A percentile compares a stretch with the other conserved stretches of the same genome.
Evolutionary conservation across 2,888 invertebrate species (phyloP).

Genomic region (Dichetophora obliterata): DNA sequence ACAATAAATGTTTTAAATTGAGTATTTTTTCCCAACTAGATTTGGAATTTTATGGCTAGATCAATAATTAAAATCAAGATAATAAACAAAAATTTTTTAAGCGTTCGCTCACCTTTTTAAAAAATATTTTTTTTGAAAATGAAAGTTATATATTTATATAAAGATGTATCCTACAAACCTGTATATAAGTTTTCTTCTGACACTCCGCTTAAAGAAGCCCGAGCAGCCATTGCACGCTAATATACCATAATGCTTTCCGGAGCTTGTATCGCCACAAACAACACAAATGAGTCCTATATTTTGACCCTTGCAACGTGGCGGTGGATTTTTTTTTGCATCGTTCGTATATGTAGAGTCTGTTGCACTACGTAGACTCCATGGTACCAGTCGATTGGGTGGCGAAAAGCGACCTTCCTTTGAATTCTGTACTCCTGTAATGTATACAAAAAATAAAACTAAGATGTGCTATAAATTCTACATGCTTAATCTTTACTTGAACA

Average conservation of each 20-base stretch:
- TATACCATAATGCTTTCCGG: conserved; percentile 98
- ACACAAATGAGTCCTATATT: conserved; percentile 89
- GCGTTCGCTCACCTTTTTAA: too few species aligned
- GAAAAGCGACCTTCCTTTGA: conserved; percentile 65
- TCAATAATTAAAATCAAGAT: too few species aligned
- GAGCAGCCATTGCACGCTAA: conserved; percentile 99
- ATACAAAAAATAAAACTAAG: neutral
- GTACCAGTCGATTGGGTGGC: conserved; percentile 64
- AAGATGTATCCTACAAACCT: conserved; percentile 75
- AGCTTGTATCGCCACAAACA: conserved; percentile 97
- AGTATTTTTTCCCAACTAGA: too few species aligned
- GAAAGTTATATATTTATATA: too few species aligned
- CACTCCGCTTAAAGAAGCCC: conserved; percentile 98
- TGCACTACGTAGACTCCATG: conserved; percentile 66
- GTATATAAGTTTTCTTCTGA: conserved; percentile 95
- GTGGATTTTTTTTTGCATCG: conserved; percentile 53
- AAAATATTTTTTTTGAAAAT: too few species aligned
- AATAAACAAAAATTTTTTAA: too few species aligned
- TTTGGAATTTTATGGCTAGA: too few species aligned
- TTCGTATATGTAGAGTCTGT: conserved; percentile 57
- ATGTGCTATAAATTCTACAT: neutral
- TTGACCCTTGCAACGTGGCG: conserved; percentile 71
- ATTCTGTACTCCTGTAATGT: conserved; percentile 62
- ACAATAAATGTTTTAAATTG: too few species aligned
- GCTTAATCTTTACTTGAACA: conserved; percentile 24